phyloP scores from a whole-genome alignment of 2,113 vertebrate species.

The Prolemur simus region DNA sequence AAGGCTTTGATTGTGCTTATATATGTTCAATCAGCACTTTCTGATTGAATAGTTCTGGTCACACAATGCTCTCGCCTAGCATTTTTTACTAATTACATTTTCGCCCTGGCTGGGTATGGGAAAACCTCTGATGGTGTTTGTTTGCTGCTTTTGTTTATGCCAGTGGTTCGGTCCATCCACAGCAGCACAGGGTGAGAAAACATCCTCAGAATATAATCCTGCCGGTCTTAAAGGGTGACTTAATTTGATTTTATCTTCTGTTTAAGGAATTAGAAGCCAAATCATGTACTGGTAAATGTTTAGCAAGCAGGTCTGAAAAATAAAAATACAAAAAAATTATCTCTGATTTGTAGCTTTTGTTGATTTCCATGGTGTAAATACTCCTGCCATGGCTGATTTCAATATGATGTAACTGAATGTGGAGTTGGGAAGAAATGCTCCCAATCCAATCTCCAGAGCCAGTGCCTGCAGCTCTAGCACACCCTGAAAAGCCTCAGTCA shows the following conservation, averaged over 20 bases:
- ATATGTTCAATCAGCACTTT: constrained; percentile 90
- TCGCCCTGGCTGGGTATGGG: constrained; percentile 75
- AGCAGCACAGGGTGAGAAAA: constrained; percentile 17
- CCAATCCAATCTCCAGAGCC: neutral
- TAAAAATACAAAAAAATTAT: neutral
- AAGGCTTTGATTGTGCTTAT: constrained; percentile 89
- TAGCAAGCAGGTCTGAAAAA: neutral
- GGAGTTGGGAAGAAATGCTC: neutral
- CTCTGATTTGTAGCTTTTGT: neutral
- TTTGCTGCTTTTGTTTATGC: constrained; percentile 78
- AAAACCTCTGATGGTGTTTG: constrained; percentile 74
- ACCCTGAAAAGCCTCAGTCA: neutral
- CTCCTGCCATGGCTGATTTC: neutral
- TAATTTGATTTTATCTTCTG: neutral
- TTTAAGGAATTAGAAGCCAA: neutral
- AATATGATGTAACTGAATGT: neutral
- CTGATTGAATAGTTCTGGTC: constrained; percentile 87
- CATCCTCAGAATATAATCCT: neutral
- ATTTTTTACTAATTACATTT: constrained; percentile 90
- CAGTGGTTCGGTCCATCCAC: constrained; percentile 59
- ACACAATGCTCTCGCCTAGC: constrained; percentile 80
- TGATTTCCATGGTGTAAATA: neutral
- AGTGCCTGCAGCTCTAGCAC: neutral
- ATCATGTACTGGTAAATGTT: neutral
- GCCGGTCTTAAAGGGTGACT: neutral